These are phyloP conservation scores for Elephantulus edwardii DNA, from an alignment of 2,113 vertebrate genomes.

Conservation along the genomic window DNA sequence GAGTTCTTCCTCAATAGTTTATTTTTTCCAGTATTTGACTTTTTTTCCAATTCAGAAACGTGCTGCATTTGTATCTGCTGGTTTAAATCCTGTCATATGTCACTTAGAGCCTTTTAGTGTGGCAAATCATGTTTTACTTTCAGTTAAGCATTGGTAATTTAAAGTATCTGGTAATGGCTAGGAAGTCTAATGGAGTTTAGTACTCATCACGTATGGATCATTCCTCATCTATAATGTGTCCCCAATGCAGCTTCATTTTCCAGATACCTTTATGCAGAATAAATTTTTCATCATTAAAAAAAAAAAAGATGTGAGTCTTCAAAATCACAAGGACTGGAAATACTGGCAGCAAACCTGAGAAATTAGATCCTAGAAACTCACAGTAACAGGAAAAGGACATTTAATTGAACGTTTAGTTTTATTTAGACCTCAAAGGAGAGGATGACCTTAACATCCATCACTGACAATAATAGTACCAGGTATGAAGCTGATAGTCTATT, in stretches of 20 bases:
- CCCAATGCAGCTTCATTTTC: slow-evolving; percentile 96
- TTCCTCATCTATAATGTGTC: slow-evolving; percentile 91
- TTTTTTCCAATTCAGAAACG: slow-evolving; percentile 84
- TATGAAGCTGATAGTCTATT: not conserved
- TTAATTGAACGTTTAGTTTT: slow-evolving; percentile 36
- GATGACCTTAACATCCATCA: not conserved
- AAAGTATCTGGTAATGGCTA: slow-evolving; percentile 89
- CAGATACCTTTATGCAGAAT: slow-evolving; percentile 98
- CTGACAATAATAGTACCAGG: not conserved
- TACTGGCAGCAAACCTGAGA: not conserved
- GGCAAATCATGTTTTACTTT: slow-evolving; percentile 91
- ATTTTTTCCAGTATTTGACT: slow-evolving; percentile 58
- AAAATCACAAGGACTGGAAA: not conserved
- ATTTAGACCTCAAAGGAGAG: not conserved
- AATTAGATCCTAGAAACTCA: not conserved
- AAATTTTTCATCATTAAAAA: slow-evolving; percentile 80
- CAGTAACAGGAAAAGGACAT: not conserved
- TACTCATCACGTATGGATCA: slow-evolving; percentile 86
- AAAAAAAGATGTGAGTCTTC: not conserved
- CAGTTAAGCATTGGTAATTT: slow-evolving; percentile 88
- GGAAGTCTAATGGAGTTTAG: slow-evolving; percentile 87
- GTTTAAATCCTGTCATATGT: slow-evolving; percentile 90
- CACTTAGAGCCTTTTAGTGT: slow-evolving; percentile 91
- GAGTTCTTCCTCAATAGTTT: slow-evolving; percentile 84
- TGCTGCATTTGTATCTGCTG: slow-evolving; percentile 89